Base-by-base conservation (phyloP, 2,113 vertebrate species). In the Paramormyrops kingsleyae region DNA sequence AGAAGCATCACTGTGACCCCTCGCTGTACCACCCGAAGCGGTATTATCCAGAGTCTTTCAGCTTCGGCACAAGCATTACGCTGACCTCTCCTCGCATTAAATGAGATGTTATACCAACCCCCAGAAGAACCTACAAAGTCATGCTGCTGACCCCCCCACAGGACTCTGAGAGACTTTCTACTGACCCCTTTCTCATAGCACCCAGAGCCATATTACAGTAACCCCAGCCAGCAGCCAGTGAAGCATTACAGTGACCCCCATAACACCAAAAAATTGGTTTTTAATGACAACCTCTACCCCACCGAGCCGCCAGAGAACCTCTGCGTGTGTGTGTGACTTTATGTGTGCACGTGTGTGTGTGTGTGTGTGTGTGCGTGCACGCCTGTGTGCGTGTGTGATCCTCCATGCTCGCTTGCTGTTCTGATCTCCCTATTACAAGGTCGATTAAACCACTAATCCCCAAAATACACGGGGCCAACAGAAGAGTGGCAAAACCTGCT, bases 371-470 rank as follows among this genome's bases (percentile, higher is more conserved):
- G 39, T 35, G 31, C 94, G 93, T 91, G 95, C 94, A 94, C 93
- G 39, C 6, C 49, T 49, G 35, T 44, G 44, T 24, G 83, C 10
- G 44, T 17, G 66, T 35, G 80, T 44, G 83, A 49, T 93, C 95
- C 94, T 94, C 93, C 92, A 95, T 95, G 95, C 94, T 93, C 94
- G 93, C 94, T 95, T 93, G 94, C 94, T 90, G 94, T 93, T 93
- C 95, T 95, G 95, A 96, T 96, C 96, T 96, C 95, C 95, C 95
- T 94, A 96, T 96, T 96, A 96, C 96, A 95, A 95, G 96, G 95
- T 96, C 95, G 95, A 96, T 96, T 96, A 96, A 96, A 94, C 93
- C 94, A 95, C 95, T 96, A 96, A 96, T 96, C 96, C 95, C 92
- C 93, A 94, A 96, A 96, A 96, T 96, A 96, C 95, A 95, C 93